Percentiles rank a stretch among this genome's conserved stretches.
These are phyloP conservation scores for Spongia lamella DNA, from an alignment of 37 sponge, comb jelly and placozoan species.

Conservation along the genomic window DNA sequence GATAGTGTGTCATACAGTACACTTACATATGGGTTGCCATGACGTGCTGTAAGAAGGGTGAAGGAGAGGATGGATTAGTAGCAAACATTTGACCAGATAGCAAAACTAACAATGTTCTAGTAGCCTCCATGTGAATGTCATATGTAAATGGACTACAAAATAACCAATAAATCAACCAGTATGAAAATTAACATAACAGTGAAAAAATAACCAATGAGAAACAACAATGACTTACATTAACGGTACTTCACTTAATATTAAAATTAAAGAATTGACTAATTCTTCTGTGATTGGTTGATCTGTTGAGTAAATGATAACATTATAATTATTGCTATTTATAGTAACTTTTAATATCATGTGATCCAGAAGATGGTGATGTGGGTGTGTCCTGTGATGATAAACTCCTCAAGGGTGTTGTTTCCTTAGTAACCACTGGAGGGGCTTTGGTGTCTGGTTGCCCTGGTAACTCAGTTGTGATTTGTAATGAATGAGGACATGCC, in stretches of 20 bases:
- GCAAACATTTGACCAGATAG: conserved; percentile 71
- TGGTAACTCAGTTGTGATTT: conserved; percentile 10
- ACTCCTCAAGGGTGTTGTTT: background rate
- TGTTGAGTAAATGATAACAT: background rate
- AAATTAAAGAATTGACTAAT: conserved; percentile 42
- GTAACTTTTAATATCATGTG: too few species aligned
- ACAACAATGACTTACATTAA: conserved; percentile 40
- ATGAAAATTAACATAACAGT: background rate
- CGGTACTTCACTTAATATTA: conserved; percentile 28
- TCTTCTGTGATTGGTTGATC: conserved; percentile 30
- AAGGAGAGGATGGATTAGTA: conserved; percentile 18
- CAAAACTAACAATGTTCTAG: conserved; percentile 50
- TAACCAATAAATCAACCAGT: too few species aligned
- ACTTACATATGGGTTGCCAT: conserved; percentile 36
- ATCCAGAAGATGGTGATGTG: background rate
- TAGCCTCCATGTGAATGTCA: conserved; percentile 67
- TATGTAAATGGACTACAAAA: conserved; percentile 68
- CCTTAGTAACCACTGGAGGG: background rate
- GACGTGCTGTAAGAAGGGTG: conserved; percentile 49
- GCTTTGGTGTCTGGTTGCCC: background rate
- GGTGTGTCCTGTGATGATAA: background rate
- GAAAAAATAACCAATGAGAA: background rate
- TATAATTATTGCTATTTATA: background rate
- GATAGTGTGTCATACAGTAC: background rate
- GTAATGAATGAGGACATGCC: conserved; percentile 17